Base-by-base conservation (phyloP, 2,113 vertebrate species). In the Dendrocopos noguchii region DNA sequence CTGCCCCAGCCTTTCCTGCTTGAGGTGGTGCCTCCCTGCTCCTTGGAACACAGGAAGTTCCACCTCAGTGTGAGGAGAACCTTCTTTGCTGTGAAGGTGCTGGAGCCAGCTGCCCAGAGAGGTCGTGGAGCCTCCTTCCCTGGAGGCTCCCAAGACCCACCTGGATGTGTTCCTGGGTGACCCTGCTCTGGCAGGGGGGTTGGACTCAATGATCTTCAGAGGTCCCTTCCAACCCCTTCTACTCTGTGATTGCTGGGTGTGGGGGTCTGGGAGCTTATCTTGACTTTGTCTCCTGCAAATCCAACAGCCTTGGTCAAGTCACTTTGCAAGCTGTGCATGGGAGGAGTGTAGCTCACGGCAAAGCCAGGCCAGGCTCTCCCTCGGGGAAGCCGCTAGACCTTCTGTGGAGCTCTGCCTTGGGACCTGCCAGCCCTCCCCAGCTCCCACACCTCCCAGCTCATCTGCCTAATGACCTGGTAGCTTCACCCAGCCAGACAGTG, bases 11-110 rank as follows among this genome's bases (percentile, higher is more conserved):
- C 61, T 20, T 18, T 71, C 12, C 34, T 27, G 66, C 27, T 4
- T 4, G 16, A 27, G 28, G 0, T 1, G 1, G 53, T 24, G 57
- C 50, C 29, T 70, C 52, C 36, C 31, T 1, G 59, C 21, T 12
- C 19, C 11, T 11, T 50, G 47, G 47, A 50, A 50, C 47, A 50
- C 47, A 22, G 10, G 10, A 22, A 50, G 47, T 50, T 50, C 47
- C 21, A 50, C 47, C 47, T 22, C 47, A 22, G 22, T 21, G 22
- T 50, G 21, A 50, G 47, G 47, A 50, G 47, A 50, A 50, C 21
- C 47, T 50, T 50, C 47, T 22, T 50, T 50, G 47, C 20, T 22
- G 47, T 50, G 47, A 10, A 15, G 47, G 47, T 21, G 19, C 47
- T 47, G 47, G 47, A 50, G 47, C 47, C 20, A 21, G 47, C 47